phyloP scores from a whole-genome alignment of 2,113 vertebrate species.

The Caloenas nicobarica region DNA sequence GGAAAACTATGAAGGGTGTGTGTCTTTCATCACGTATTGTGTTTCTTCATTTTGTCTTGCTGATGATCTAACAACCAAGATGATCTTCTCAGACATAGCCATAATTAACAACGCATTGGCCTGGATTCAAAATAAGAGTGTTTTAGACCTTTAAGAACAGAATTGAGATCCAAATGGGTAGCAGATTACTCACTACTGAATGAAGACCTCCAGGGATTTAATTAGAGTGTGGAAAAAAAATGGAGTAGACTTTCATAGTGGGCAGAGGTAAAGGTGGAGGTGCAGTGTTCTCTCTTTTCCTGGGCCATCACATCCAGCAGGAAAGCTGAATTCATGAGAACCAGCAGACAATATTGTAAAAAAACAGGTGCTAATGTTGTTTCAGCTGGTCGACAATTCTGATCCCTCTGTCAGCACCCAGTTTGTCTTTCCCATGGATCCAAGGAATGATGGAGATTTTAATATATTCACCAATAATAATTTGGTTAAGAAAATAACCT shows the following conservation, averaged over 20 bases:
- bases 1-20: slow-evolving; percentile 26
- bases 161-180: not conserved
- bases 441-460: not conserved
- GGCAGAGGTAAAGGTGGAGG: not conserved
- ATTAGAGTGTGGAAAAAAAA: not conserved
- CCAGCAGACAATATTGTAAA: not conserved
- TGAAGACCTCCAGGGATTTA: slow-evolving; percentile 18
- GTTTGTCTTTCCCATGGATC: not conserved
- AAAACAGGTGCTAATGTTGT: not conserved
- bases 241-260: not conserved
- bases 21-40: slow-evolving; percentile 2
- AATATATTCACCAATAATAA: not conserved
- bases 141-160: slow-evolving; percentile 7
- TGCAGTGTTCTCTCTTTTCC: not conserved
- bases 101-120: slow-evolving; percentile 25
- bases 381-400: not conserved
- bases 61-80: slow-evolving; percentile 22
- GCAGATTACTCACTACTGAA: slow-evolving; percentile 17
- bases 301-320: not conserved
- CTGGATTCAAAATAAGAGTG: slow-evolving; percentile 1
- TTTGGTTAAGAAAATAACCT: not conserved
- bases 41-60: slow-evolving; percentile 44
- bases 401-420: not conserved
- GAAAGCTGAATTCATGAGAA: not conserved
- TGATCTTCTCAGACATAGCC: slow-evolving; percentile 18